Evolutionary conservation across 2,113 vertebrate species (phyloP).

Genomic region (Salvelinus fontinalis): DNA sequence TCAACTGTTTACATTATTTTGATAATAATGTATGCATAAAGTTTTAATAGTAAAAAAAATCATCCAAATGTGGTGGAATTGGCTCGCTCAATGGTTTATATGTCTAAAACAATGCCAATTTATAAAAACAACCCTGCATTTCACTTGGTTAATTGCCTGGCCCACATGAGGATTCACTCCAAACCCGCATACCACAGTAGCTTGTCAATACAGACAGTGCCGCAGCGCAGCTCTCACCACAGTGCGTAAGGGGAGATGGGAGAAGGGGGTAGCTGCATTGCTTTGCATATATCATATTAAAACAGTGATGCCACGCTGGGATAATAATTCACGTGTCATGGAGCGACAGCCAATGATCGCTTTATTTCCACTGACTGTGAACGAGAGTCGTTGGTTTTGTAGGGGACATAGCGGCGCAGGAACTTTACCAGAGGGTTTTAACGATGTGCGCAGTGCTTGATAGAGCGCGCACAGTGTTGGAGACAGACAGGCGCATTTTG

Average conservation of each 20-base stretch:
- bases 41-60: too few species aligned
- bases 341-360: not conserved
- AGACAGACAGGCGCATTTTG: constrained; percentile 20
- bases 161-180: not conserved
- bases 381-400: not conserved
- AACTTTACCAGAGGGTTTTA: constrained; percentile 26
- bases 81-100: too few species aligned
- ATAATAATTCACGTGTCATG: not conserved
- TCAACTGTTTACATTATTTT: too few species aligned
- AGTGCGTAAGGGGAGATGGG: constrained; percentile 37
- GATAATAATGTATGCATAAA: too few species aligned
- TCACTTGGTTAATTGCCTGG: not conserved
- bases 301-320: constrained; percentile 20
- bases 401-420: not conserved
- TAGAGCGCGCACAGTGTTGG: not conserved
- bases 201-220: constrained; percentile 29
- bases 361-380: not conserved
- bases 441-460: not conserved
- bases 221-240: constrained; percentile 47
- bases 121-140: not conserved
- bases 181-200: not conserved
- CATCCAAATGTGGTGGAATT: too few species aligned
- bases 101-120: not conserved
- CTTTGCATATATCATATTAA: constrained; percentile 68
- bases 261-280: constrained; percentile 66